Evolutionary conservation across 1,140 invertebrate species (phyloP), one percentile per base, ranked within the genome.

Genomic region (Drosophila ironensis): DNA sequence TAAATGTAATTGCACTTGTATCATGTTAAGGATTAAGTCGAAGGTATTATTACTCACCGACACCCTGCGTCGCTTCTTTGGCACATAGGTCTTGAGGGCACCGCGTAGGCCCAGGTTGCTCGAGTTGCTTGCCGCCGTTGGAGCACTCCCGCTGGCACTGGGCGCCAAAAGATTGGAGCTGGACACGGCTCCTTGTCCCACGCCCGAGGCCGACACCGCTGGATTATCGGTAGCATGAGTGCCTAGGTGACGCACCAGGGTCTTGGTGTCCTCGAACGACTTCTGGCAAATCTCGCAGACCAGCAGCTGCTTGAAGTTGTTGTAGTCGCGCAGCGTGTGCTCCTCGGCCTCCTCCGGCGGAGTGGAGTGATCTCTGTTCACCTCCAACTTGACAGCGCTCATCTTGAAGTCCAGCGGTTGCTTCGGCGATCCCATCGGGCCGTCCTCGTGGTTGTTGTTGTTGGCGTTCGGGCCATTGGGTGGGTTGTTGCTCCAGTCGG

Each of bases 221-320:
- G 72, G 61, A 92, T 17, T 37, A 8, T 22, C 93, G 91, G 54
- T 44, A 4, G 76, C 71, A 84, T 95, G 95, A 3, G 93, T 93
- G 89, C 95, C 94, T 88, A 96, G 93, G 87, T 96, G 95, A 50
- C 94, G 92, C 27, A 96, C 95, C 94, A 95, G 95, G 60, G 95
- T 94, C 8, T 94, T 95, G 47, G 95, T 95, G 75, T 95, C 92
- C 45, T 94, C 94, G 87, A 96, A 96, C 9, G 95, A 95, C 92
- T 95, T 94, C 86, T 94, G 94, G 86, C 95, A 96, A 82, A 96
- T 92, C 89, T 96, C 95, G 86, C 95, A 96, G 2, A 94, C 94
- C 46, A 96, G 90, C 27, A 95, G 94, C 19, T 86, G 94, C 14
- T 86, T 86, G 11, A 86, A 86, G 24, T 86, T 86, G 53, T 86